Percentiles rank a stretch among this genome's conserved stretches.
Evolutionary conservation across 2,113 vertebrate genomes (phyloP).

Genomic region (Onychostoma macrolepis): DNA sequence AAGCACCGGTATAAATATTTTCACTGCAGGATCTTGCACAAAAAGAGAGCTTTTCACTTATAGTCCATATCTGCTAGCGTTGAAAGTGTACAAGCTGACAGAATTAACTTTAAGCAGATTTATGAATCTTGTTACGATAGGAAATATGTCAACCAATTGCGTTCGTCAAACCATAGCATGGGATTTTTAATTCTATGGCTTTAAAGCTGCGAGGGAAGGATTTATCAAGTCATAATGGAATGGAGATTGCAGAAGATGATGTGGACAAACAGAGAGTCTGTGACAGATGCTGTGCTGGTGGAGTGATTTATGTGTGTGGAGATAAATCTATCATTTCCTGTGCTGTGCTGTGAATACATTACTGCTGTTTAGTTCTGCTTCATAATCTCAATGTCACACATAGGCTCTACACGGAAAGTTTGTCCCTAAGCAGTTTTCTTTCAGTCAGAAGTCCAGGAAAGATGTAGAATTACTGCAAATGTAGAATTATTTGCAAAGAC

Average conservation of each 20-base stretch:
- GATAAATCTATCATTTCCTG: constrained; percentile 63
- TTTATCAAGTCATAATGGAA: constrained; percentile 42
- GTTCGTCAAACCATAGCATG: not conserved
- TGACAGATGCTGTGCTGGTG: constrained; percentile 31
- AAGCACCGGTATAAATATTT: not conserved
- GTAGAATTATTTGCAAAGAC: not conserved
- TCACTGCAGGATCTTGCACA: not conserved
- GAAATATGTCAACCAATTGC: constrained; percentile 19
- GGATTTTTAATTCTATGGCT: constrained; percentile 36
- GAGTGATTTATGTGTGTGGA: constrained; percentile 48
- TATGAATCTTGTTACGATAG: not conserved
- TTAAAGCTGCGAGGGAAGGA: constrained; percentile 23
- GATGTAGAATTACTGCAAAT: not conserved
- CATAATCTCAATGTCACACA: constrained; percentile 18
- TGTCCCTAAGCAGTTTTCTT: not conserved
- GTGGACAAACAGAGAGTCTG: constrained; percentile 21
- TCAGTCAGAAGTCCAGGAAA: not conserved
- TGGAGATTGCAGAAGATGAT: constrained; percentile 40
- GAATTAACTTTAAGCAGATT: not conserved
- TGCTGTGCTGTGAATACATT: constrained; percentile 44
- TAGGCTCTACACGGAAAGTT: not conserved
- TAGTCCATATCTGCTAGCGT: not conserved
- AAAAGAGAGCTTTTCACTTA: not conserved
- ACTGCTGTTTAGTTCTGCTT: constrained; percentile 32
- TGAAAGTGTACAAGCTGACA: not conserved